Evolutionary conservation across 30 jellyfish, hydroid and myxozoan genomes (phyloP).

Genomic region (Aurelia coerulea): DNA sequence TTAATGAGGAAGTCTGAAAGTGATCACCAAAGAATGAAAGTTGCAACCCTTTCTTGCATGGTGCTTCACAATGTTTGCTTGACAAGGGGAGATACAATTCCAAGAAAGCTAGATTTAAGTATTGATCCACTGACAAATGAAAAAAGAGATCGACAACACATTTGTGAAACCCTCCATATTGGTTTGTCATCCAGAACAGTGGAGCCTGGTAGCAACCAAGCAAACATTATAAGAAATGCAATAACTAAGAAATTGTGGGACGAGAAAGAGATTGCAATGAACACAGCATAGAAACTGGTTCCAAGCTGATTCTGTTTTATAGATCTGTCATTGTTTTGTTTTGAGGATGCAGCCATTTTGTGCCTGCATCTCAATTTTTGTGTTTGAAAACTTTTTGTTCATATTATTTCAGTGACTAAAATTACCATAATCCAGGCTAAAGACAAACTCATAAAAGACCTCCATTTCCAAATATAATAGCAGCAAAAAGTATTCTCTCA

Average conservation of each 20-base stretch:
- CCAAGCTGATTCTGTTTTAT: no score
- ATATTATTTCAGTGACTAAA: no score
- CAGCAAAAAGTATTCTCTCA: no score
- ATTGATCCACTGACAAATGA: constrained; percentile 49
- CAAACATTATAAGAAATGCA: constrained; percentile 32
- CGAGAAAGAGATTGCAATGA: constrained; percentile 22
- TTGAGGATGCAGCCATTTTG: not conserved
- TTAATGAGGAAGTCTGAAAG: constrained; percentile 58
- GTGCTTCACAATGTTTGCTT: constrained; percentile 66
- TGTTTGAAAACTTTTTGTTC: no score
- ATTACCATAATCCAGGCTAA: no score
- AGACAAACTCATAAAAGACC: no score
- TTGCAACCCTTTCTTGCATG: constrained; percentile 51
- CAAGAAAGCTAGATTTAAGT: constrained; percentile 26
- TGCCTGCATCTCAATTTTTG: no score
- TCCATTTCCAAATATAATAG: no score
- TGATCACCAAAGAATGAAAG: constrained; percentile 14
- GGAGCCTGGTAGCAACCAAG: constrained; percentile 5
- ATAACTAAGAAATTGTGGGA: constrained; percentile 37
- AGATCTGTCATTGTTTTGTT: not conserved
- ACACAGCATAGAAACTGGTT: not conserved
- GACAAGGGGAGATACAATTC: constrained; percentile 45
- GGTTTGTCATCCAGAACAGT: not conserved
- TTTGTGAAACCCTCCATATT: constrained; percentile 20
- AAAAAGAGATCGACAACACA: constrained; percentile 24